These are phyloP conservation scores for Empidonax alnorum DNA, from an alignment of 2,113 vertebrate genomes.

Conservation along the genomic window DNA sequence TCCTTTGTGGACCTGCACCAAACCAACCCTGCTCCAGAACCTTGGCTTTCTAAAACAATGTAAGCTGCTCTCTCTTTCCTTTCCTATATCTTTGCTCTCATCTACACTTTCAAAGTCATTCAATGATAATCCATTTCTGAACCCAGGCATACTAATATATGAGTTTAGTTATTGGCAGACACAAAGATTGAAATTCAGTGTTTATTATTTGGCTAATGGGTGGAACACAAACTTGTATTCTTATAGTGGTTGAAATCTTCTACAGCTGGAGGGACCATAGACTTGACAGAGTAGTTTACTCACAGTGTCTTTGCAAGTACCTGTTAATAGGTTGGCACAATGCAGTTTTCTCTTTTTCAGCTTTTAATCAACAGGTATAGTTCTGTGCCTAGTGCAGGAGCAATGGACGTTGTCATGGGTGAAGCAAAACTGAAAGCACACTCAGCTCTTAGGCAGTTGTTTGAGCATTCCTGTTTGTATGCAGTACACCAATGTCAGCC, in stretches of 20 bases:
- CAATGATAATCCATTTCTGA: not conserved
- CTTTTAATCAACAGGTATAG: not conserved
- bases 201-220: not conserved
- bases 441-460: not conserved
- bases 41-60: not conserved
- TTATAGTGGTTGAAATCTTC: not conserved
- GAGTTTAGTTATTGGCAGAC: not conserved
- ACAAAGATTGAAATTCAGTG: not conserved
- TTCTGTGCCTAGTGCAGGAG: not conserved
- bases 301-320: not conserved
- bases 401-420: not conserved
- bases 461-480: not conserved
- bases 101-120: not conserved
- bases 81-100: not conserved
- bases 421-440: not conserved
- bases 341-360: not conserved
- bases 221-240: not conserved
- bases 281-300: not conserved
- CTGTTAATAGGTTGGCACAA: not conserved
- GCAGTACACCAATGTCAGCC: not conserved
- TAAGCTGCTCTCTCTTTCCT: not conserved
- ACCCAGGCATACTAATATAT: fast-evolving
- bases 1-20: not conserved
- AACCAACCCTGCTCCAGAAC: not conserved
- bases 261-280: not conserved